Percentiles rank a stretch among this genome's conserved stretches.
These are phyloP conservation scores for Lucilia sericata DNA, from an alignment of 1,140 invertebrate species.

Conservation along the genomic window DNA sequence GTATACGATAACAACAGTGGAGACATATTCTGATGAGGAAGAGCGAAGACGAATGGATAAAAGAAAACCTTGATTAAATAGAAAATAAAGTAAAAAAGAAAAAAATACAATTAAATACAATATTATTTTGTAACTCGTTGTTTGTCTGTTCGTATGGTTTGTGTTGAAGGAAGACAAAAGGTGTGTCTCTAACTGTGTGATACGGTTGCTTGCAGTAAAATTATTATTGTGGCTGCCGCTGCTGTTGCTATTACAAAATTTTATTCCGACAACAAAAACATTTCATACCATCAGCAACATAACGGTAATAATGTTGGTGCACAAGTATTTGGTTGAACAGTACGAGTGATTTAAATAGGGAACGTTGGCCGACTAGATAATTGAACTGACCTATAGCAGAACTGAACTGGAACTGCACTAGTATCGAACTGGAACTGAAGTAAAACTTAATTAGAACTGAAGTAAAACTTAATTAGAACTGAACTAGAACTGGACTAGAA, in stretches of 20 bases:
- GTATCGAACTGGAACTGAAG: neutral
- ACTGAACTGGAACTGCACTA: neutral
- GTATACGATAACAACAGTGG: neutral
- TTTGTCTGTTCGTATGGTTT: neutral
- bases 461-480: too few species aligned
- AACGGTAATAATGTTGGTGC: neutral
- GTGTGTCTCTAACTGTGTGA: neutral
- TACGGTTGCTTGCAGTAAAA: neutral
- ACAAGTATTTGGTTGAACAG: neutral
- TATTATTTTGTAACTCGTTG: too few species aligned
- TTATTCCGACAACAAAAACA: neutral
- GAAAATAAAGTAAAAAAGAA: neutral
- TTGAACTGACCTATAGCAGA: too few species aligned
- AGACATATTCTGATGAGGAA: neutral
- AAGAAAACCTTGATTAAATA: slow-evolving; percentile 10
- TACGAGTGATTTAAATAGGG: too few species aligned
- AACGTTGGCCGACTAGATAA: too few species aligned
- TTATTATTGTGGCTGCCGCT: neutral
- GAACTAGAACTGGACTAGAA: too few species aligned
- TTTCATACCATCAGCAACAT: neutral
- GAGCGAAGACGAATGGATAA: neutral
- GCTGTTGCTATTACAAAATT: neutral
- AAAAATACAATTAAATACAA: neutral
- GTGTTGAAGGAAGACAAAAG: neutral
- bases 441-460: neutral